Base-by-base conservation (phyloP, 2,888 invertebrate species). In the Ichneumoninae sp. region DNA sequence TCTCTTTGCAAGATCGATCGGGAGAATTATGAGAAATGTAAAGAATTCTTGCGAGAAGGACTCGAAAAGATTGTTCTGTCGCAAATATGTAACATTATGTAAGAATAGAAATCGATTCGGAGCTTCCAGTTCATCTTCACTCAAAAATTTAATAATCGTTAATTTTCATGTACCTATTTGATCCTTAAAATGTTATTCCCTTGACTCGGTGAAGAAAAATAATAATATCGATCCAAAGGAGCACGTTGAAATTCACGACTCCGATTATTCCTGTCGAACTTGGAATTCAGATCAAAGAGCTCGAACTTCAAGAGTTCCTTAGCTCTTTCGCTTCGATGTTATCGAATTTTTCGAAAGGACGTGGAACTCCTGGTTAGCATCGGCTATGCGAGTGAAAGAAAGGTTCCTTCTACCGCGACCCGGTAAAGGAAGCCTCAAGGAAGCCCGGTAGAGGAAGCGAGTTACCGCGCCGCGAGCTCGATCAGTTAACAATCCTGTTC, bases 401-500 rank as follows among this genome's bases (percentile, higher is more conserved):
- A 77, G 65, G 16, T 74, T 70, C 19, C 52, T 33, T 30, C 66
- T 74, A n/a, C 13, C 63, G 70, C 47, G 26, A 70, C 16, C 40
- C 66, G 70, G 54, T 65, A 63, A 33, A 57, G 66, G 79, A 74
- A 66, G 68, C 57, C 36, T 74, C 44, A 74, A 73, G 81, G 84
- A 81, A 85, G 75, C 79, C 54, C 68, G 66, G 40, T 40, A 40
- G 40, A 40, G 40, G 40, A 40, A 40, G 40, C 70, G 69, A 77
- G 81, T 76, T 65, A 69, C 68, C 68, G 70, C 54, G 44, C 71
- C 66, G 47, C 60, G 78, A 66, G 79, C 79, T 60, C 66, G 85
- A 85, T 85, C 82, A 85, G 85, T 85, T 85, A 82, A 85, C 85
- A 82, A 85, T 85, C 85, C 82, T 82, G 82, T 82, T 85, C 82